A percentile compares a stretch with the other conserved stretches of the same genome.
Evolutionary conservation across 2,888 invertebrate species (phyloP).

Genomic region (Dynastes tityus): DNA sequence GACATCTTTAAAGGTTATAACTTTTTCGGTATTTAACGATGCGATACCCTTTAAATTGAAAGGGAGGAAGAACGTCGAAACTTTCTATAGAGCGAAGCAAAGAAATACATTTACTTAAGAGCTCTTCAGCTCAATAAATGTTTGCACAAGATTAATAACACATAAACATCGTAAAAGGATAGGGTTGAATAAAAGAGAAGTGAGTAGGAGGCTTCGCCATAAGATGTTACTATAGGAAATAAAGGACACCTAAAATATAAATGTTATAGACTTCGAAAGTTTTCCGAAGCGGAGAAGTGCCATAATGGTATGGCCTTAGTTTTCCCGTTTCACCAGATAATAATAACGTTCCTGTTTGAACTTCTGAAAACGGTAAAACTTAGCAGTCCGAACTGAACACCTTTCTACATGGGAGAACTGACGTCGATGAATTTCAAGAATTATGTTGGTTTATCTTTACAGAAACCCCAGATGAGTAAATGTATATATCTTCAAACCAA

Average conservation of each 20-base stretch:
- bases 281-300: constrained; percentile 37
- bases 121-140: constrained; percentile 3
- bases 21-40: too few relatives aligned
- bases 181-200: neutral
- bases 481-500: too few relatives aligned
- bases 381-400: neutral
- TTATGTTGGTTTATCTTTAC: neutral
- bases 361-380: constrained; percentile 32
- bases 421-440: neutral
- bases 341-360: constrained; percentile 8
- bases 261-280: constrained; percentile 43
- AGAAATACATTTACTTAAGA: neutral
- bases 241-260: constrained; percentile 44
- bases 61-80: too few relatives aligned
- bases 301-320: constrained; percentile 37
- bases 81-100: neutral
- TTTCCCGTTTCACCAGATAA: constrained; percentile 38
- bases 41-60: too few relatives aligned
- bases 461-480: too few relatives aligned
- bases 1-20: too few relatives aligned
- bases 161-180: constrained; percentile 14
- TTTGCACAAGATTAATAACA: constrained; percentile 21
- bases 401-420: neutral
- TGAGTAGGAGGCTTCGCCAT: neutral
- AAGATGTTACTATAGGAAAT: constrained; percentile 31